These are phyloP conservation scores for Pseudorhombus dupliciocellatus DNA, from an alignment of 2,113 vertebrate species.

Conservation along the genomic window DNA sequence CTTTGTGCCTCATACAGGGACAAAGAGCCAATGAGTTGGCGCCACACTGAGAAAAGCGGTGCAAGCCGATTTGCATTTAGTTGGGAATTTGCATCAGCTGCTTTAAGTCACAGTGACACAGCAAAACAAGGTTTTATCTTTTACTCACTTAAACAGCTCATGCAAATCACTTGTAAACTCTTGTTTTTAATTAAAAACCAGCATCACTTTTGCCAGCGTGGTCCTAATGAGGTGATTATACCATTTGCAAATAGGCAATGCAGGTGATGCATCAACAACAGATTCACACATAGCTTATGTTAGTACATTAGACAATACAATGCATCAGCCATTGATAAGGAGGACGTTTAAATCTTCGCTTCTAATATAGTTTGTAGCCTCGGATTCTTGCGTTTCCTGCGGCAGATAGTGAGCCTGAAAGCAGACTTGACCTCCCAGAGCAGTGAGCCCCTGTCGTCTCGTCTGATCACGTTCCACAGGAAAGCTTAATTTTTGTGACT, in stretches of 20 bases:
- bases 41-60: constrained; percentile 67
- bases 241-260: constrained; percentile 59
- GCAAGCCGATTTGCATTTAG: constrained; percentile 25
- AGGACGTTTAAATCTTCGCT: constrained; percentile 36
- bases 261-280: constrained; percentile 71
- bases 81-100: constrained; percentile 43
- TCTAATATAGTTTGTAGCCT: constrained; percentile 30
- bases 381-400: constrained; percentile 11
- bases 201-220: constrained; percentile 68
- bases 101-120: constrained; percentile 31
- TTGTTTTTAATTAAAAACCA: constrained; percentile 30
- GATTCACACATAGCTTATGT: constrained; percentile 72
- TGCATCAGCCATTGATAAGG: constrained; percentile 68
- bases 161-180: constrained; percentile 45
- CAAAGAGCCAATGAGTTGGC: constrained; percentile 68
- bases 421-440: constrained; percentile 28
- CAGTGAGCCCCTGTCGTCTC: constrained; percentile 34
- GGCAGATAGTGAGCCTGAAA: constrained; percentile 10
- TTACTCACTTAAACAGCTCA: constrained; percentile 39
- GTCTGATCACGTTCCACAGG: constrained; percentile 27
- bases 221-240: constrained; percentile 67
- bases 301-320: constrained; percentile 72
- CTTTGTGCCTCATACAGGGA: constrained; percentile 64
- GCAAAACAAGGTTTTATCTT: constrained; percentile 16
- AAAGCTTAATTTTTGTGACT: constrained; percentile 34